Percentiles rank a stretch among this genome's conserved stretches.
Evolutionary conservation across 2,113 vertebrate species (phyloP).

Genomic region (Acrocephalus arundinaceus): DNA sequence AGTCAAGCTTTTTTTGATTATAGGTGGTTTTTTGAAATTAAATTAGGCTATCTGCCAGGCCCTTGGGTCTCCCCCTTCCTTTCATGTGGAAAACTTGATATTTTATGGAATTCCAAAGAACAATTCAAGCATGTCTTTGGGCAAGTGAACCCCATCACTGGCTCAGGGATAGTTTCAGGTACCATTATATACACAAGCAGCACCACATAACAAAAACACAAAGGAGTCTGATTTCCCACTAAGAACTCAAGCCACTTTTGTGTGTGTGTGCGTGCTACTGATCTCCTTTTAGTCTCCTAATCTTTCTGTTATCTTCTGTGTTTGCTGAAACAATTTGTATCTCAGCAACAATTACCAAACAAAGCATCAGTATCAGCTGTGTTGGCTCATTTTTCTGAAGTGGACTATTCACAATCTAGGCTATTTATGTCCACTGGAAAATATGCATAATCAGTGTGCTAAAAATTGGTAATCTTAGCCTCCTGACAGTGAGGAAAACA

Average conservation of each 20-base stretch:
- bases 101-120: neutral
- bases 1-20: neutral
- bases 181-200: neutral
- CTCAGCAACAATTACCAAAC: constrained; percentile 61
- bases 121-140: neutral
- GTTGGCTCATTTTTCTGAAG: constrained; percentile 50
- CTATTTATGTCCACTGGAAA: constrained; percentile 52
- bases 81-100: neutral
- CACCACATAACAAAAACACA: neutral
- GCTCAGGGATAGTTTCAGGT: neutral
- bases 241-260: neutral
- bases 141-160: neutral
- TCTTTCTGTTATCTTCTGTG: constrained; percentile 41
- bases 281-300: constrained; percentile 9
- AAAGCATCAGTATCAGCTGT: constrained; percentile 48
- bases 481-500: neutral
- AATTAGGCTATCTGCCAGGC: neutral
- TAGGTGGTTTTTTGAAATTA: neutral
- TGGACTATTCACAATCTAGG: neutral
- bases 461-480: constrained; percentile 26
- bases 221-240: neutral
- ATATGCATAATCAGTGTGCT: constrained; percentile 5
- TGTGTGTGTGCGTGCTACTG: neutral
- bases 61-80: neutral
- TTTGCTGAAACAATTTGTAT: constrained; percentile 50